A percentile compares a stretch with the other conserved stretches of the same genome.
Conservation (phyloP, 2,888 invertebrate genomes). For the Acanthosepion lycidas region DNA sequence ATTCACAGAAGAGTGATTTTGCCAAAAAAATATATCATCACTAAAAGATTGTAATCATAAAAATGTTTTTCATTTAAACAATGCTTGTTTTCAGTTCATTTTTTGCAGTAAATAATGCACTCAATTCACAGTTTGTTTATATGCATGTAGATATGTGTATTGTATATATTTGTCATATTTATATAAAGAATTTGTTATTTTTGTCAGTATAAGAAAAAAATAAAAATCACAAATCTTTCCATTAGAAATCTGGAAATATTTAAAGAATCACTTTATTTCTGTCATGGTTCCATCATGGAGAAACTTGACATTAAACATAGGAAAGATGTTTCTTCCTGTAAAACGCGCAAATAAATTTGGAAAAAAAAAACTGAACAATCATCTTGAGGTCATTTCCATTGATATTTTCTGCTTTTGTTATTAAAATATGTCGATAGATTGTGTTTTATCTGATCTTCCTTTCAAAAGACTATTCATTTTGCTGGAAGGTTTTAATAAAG, state of each 20-base stretch:
- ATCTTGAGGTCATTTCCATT: not conserved
- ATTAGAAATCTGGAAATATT: not conserved
- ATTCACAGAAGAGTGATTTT: not conserved
- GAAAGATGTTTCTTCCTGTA: not conserved
- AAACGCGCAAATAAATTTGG: not conserved
- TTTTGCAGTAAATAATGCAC: not conserved
- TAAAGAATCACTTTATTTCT: not conserved
- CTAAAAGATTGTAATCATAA: not conserved
- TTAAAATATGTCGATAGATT: too few relatives aligned
- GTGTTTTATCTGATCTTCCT: not conserved
- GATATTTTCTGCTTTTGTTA: not conserved
- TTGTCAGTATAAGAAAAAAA: not conserved
- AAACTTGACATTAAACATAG: not conserved
- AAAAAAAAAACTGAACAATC: not conserved
- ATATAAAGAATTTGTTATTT: not conserved
- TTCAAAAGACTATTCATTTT: not conserved
- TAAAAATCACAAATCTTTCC: not conserved
- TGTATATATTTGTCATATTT: not conserved
- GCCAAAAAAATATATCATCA: not conserved
- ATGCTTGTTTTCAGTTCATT: slow-evolving; percentile 4
- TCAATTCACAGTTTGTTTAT: not conserved
- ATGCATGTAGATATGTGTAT: not conserved
- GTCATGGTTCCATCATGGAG: not conserved
- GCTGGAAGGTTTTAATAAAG: too few relatives aligned
- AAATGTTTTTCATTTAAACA: not conserved